A percentile compares a stretch with the other conserved stretches of the same genome.
Evolutionary conservation across 2,888 invertebrate species (phyloP).

Genomic region (Eurytoma adleriae): DNA sequence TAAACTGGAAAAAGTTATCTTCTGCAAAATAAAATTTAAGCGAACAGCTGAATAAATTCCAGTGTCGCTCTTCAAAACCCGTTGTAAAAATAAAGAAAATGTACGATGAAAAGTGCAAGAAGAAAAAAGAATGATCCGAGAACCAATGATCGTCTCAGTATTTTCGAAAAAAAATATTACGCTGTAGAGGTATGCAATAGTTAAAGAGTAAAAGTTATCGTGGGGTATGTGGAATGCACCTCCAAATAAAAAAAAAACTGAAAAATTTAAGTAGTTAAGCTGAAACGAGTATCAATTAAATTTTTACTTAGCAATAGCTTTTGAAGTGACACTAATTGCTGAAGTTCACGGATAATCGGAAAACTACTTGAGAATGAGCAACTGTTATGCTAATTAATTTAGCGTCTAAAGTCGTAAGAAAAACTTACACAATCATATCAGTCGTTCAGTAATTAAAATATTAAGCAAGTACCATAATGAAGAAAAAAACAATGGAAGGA

Average conservation of each 20-base stretch:
- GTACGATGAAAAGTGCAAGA: not conserved
- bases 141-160: slow-evolving; percentile 13
- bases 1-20: slow-evolving; percentile 35
- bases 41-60: not conserved
- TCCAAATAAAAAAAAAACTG: slow-evolving; percentile 18
- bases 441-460: slow-evolving; percentile 29
- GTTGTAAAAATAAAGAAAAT: slow-evolving; percentile 7
- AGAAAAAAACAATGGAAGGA: slow-evolving; percentile 16
- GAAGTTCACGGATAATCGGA: slow-evolving; percentile 15
- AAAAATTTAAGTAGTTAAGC: slow-evolving; percentile 43
- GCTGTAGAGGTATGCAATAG: slow-evolving; percentile 23
- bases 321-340: slow-evolving; percentile 47
- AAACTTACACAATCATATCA: slow-evolving; percentile 47
- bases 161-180: slow-evolving; percentile 29
- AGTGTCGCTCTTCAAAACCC: slow-evolving; percentile 9
- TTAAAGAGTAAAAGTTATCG: slow-evolving; percentile 38
- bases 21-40: not conserved
- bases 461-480: slow-evolving; percentile 9
- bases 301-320: slow-evolving; percentile 56
- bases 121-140: slow-evolving; percentile 15
- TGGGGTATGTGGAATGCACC: slow-evolving; percentile 26
- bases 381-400: slow-evolving; percentile 24
- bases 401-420: slow-evolving; percentile 30
- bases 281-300: slow-evolving; percentile 49
- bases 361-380: slow-evolving; percentile 9